These are phyloP conservation scores for Menura novaehollandiae DNA, from an alignment of 2,113 vertebrate genomes.

Conservation along the genomic window DNA sequence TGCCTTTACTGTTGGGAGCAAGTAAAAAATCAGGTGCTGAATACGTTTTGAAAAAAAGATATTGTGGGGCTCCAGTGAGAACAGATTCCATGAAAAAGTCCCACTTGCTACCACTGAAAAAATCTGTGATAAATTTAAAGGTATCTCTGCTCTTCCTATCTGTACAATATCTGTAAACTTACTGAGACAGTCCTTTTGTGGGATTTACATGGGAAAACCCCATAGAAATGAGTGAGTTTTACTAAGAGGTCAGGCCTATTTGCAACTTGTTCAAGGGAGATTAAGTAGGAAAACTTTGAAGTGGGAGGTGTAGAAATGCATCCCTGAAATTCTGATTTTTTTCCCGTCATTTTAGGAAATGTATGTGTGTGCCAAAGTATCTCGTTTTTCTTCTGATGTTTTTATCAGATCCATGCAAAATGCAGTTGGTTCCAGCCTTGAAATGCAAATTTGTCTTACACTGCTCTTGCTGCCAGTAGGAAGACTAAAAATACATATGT, in stretches of 20 bases:
- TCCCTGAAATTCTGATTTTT: neutral
- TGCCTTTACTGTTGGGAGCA: neutral
- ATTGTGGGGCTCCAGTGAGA: neutral
- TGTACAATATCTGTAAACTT: neutral
- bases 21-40: neutral
- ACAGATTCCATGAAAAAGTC: neutral
- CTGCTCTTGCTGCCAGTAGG: constrained; percentile 43
- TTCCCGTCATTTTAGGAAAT: constrained; percentile 19
- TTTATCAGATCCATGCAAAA: constrained; percentile 53
- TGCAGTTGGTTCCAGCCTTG: constrained; percentile 40
- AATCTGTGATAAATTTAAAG: neutral
- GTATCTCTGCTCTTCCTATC: neutral
- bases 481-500: constrained; percentile 60
- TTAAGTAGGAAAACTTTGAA: neutral
- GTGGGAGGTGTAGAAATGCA: neutral
- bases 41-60: neutral
- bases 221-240: neutral
- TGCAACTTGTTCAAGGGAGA: neutral
- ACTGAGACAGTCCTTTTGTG: neutral
- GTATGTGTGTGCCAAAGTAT: neutral
- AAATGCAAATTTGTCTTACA: constrained; percentile 55
- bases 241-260: neutral
- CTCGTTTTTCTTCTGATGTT: constrained; percentile 50
- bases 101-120: neutral
- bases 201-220: neutral